These are phyloP conservation scores for Spinibarbus caldwelli DNA, from an alignment of 2,797 vertebrate species.

Conservation along the genomic window DNA sequence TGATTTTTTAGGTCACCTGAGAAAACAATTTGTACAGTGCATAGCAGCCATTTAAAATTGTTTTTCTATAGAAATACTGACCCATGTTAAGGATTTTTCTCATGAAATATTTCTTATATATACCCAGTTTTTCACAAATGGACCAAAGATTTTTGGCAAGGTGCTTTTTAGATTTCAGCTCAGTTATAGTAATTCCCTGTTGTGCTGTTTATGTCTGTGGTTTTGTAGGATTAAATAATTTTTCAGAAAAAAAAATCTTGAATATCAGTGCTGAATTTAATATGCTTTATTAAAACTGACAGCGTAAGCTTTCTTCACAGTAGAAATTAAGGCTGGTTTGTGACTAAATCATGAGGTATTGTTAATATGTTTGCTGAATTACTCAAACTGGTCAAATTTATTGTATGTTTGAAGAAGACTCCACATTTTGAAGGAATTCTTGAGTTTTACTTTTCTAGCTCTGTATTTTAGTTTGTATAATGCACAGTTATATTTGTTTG, in stretches of 20 bases:
- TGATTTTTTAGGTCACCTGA: not conserved
- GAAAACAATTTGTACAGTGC: not conserved
- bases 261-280: slow-evolving; percentile 1
- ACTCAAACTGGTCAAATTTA: slow-evolving; percentile 4
- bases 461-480: slow-evolving; percentile 11
- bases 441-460: not conserved
- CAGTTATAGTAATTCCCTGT: not conserved
- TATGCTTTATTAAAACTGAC: too few species aligned
- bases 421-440: not conserved
- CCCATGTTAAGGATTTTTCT: not conserved
- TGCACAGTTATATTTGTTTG: slow-evolving; percentile 7
- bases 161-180: slow-evolving; percentile 12
- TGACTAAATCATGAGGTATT: slow-evolving; percentile 25
- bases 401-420: not conserved
- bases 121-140: not conserved
- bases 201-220: slow-evolving; percentile 16
- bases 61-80: not conserved
- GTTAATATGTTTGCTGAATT: slow-evolving; percentile 31
- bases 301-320: not conserved
- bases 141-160: slow-evolving; percentile 32
- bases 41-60: not conserved
- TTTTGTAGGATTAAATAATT: slow-evolving; percentile 21
- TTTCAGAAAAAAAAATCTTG: not conserved
- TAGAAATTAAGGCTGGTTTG: not conserved
- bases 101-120: not conserved